Evolutionary conservation across 64 coral and sea anemone genomes (phyloP).

Genomic region (Trachythela sp.): DNA sequence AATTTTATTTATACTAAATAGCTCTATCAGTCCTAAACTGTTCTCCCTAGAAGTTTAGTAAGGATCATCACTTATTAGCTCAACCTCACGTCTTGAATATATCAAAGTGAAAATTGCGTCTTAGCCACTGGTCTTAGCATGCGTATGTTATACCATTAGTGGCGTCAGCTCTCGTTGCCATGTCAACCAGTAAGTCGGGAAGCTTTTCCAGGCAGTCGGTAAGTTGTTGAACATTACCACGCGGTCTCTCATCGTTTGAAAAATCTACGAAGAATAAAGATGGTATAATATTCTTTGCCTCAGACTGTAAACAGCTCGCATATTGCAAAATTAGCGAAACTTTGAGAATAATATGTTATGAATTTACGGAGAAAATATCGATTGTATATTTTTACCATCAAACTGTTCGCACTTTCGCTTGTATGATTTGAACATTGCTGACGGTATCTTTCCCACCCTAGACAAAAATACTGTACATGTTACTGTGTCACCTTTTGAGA

Average conservation of each 20-base stretch:
- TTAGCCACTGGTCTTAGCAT: no score
- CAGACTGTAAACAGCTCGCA: no score
- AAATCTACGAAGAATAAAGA: background rate
- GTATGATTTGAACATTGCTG: background rate
- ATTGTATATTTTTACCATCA: background rate
- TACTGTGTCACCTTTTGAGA: background rate
- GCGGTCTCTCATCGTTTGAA: background rate
- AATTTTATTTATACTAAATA: no score
- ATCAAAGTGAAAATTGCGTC: no score
- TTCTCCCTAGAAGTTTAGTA: no score
- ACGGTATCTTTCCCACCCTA: background rate
- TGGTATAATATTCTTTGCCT: no score
- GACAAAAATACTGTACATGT: background rate
- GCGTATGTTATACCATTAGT: background rate
- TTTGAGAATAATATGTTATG: no score
- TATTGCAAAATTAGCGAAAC: no score
- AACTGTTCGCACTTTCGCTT: background rate
- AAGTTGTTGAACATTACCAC: background rate
- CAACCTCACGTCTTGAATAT: no score
- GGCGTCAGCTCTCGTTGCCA: background rate
- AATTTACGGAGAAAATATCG: background rate
- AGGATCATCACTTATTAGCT: no score
- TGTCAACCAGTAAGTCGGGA: background rate
- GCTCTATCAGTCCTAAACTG: no score
- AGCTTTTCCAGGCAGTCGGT: background rate